Evolutionary conservation across 2,888 invertebrate species (phyloP).

Genomic region (Hetaerina titia): DNA sequence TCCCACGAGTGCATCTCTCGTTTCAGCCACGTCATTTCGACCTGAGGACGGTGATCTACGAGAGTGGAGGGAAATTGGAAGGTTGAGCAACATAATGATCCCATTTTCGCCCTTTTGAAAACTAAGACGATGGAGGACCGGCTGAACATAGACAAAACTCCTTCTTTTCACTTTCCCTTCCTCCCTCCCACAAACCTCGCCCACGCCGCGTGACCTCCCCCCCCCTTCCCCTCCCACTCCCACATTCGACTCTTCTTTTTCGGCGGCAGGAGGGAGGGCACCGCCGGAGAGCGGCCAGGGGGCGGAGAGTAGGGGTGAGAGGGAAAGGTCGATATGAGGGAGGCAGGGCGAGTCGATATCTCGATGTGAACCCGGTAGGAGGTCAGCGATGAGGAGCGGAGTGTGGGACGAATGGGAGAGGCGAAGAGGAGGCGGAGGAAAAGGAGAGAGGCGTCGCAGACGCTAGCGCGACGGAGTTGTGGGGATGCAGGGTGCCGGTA

Average conservation of each 20-base stretch:
- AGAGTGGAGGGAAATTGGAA: not conserved
- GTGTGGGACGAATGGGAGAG: not conserved
- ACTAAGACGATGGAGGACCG: not conserved
- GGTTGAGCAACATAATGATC: not conserved
- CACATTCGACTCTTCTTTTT: not conserved
- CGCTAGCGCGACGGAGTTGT: not conserved
- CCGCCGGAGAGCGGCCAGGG: not conserved
- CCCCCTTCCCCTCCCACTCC: not conserved
- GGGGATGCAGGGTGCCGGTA: not conserved
- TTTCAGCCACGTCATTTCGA: not conserved
- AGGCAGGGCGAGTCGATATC: constrained; percentile 64
- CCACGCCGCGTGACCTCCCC: not conserved
- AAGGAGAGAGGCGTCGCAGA: not conserved
- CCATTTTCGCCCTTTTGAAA: constrained; percentile 1
- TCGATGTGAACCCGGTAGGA: constrained; percentile 64
- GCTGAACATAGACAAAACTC: not conserved
- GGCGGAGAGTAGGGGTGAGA: constrained; percentile 26
- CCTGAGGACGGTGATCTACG: not conserved
- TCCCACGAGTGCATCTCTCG: not conserved
- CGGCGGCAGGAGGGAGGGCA: not conserved
- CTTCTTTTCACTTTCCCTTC: not conserved
- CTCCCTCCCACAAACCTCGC: not conserved
- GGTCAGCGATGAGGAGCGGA: constrained; percentile 45
- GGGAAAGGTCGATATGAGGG: constrained; percentile 54
- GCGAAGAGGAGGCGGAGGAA: not conserved